Conservation (phyloP, 2,113 vertebrate genomes). For the Sander lucioperca region DNA sequence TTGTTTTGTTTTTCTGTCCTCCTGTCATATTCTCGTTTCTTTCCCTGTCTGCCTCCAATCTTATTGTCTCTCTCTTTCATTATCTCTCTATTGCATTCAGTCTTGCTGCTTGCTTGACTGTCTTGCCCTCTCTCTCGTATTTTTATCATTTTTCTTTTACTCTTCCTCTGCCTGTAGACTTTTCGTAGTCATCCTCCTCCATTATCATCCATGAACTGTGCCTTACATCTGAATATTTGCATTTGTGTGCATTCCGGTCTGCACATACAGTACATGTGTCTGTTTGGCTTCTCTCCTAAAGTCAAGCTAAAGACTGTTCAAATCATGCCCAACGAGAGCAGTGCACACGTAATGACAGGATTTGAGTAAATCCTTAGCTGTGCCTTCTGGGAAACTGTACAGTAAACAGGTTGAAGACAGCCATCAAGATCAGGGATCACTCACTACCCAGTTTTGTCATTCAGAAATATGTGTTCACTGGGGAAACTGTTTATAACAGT, state of each 20-base stretch:
- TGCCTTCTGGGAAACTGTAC: slow-evolving; percentile 54
- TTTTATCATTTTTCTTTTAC: neutral
- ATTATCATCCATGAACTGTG: slow-evolving; percentile 25
- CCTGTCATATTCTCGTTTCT: slow-evolving; percentile 45
- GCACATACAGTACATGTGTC: neutral
- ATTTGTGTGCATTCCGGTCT: slow-evolving; percentile 25
- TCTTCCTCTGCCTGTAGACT: neutral
- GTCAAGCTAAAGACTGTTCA: slow-evolving; percentile 56
- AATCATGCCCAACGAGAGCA: slow-evolving; percentile 61
- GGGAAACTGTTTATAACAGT: neutral
- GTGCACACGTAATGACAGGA: slow-evolving; percentile 65
- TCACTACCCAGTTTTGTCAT: slow-evolving; percentile 13
- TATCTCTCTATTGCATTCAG: slow-evolving; percentile 17
- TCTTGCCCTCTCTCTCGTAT: neutral
- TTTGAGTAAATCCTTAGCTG: slow-evolving; percentile 71
- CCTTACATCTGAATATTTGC: slow-evolving; percentile 33
- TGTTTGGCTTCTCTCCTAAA: slow-evolving; percentile 57
- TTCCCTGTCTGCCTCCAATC: slow-evolving; percentile 33
- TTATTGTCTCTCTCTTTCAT: slow-evolving; percentile 22
- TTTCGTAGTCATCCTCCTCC: slow-evolving; percentile 14
- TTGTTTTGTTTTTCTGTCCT: slow-evolving; percentile 58
- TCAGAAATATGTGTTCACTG: slow-evolving; percentile 23
- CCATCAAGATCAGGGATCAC: slow-evolving; percentile 22
- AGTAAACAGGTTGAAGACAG: slow-evolving; percentile 31
- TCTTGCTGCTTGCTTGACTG: neutral